phyloP scores from a whole-genome alignment of 2,113 vertebrate species.

The Sphaerodactylus townsendi region DNA sequence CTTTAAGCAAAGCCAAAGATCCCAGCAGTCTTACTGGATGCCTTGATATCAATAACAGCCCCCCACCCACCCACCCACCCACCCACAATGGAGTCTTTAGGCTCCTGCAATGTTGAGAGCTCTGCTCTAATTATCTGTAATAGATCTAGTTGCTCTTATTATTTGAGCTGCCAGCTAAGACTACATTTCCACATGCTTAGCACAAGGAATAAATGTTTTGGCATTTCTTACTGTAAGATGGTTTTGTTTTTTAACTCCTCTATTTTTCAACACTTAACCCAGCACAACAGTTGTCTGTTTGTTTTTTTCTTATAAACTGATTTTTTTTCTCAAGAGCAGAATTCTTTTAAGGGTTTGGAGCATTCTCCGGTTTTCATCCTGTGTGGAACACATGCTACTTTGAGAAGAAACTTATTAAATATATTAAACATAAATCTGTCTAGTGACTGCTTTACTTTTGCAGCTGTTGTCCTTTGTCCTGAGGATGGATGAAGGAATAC shows the following conservation, averaged over 20 bases:
- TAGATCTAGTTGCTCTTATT: background rate
- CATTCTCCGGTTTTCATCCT: background rate
- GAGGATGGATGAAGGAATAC: accelerated
- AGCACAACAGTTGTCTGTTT: background rate
- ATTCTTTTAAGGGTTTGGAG: background rate
- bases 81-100: accelerated
- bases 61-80: accelerated
- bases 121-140: background rate
- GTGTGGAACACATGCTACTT: background rate
- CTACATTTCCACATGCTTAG: background rate
- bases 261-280: background rate
- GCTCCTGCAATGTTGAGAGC: background rate
- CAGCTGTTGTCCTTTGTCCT: background rate
- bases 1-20: accelerated
- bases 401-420: constrained; percentile 25
- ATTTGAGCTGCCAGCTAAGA: background rate
- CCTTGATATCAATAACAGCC: accelerated
- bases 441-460: background rate
- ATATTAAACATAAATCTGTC: background rate
- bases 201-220: background rate
- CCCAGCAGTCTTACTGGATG: accelerated
- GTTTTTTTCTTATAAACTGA: background rate
- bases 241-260: background rate
- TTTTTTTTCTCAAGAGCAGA: constrained; percentile 18
- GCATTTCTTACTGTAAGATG: accelerated